These are phyloP conservation scores for Drosophila suboccidentalis DNA, from an alignment of 2,888 invertebrate species.

Conservation along the genomic window DNA sequence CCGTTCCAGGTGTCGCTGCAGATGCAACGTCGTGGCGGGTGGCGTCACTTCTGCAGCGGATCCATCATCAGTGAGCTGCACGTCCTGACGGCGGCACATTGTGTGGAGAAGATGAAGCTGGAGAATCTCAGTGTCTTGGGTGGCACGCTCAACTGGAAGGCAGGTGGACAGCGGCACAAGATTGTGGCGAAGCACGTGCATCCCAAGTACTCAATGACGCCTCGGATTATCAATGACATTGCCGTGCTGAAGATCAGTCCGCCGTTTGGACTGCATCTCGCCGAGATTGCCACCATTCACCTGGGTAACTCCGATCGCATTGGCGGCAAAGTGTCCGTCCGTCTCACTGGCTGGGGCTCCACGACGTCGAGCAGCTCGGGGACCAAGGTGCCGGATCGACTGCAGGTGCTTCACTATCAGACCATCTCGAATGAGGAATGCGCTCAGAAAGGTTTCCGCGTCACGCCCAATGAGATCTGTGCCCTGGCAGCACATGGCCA, in stretches of 20 bases:
- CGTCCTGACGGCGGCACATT: constrained; percentile 85
- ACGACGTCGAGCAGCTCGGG: constrained; percentile 63
- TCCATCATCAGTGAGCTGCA: constrained; percentile 81
- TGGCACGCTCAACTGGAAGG: constrained; percentile 74
- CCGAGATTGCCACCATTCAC: constrained; percentile 61
- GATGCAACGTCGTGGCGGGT: constrained; percentile 65
- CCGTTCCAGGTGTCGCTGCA: constrained; percentile 85
- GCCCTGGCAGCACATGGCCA: constrained; percentile 72
- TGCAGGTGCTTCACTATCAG: constrained; percentile 81
- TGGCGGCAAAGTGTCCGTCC: constrained; percentile 73
- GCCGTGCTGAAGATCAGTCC: constrained; percentile 80
- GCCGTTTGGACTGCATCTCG: constrained; percentile 71
- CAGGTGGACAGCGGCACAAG: constrained; percentile 77
- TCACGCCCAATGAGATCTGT: constrained; percentile 83
- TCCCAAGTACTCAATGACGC: constrained; percentile 72
- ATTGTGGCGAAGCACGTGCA: constrained; percentile 74
- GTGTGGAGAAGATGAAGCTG: constrained; percentile 69
- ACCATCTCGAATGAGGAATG: constrained; percentile 84
- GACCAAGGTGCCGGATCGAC: constrained; percentile 75
- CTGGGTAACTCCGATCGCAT: constrained; percentile 68
- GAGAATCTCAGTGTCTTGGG: constrained; percentile 72
- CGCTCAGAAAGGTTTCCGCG: constrained; percentile 73
- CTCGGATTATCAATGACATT: constrained; percentile 79
- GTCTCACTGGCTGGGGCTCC: constrained; percentile 84
- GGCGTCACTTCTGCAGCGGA: constrained; percentile 84